phyloP scores from a whole-genome alignment of 2,888 invertebrate genomes.

The Dicyrtomina minuta region DNA sequence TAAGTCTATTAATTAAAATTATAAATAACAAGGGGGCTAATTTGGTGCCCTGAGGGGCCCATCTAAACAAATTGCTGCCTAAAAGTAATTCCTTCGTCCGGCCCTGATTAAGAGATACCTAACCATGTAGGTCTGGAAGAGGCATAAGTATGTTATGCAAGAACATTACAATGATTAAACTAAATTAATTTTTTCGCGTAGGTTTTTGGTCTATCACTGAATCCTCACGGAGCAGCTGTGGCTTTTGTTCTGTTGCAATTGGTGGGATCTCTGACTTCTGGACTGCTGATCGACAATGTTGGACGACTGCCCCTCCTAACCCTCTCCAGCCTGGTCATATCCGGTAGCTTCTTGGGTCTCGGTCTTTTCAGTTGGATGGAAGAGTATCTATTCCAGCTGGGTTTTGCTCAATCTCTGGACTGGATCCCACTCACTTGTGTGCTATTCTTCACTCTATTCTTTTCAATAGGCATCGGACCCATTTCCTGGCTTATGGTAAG shows the following conservation, averaged over 20 bases:
- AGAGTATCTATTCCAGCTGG: conserved; percentile 61
- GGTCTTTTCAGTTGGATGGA: conserved; percentile 77
- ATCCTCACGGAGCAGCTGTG: conserved; percentile 80
- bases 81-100: no score
- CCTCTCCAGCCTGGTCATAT: conserved; percentile 81
- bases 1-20: no score
- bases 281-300: conserved; percentile 78
- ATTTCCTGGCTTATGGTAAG: conserved; percentile 73
- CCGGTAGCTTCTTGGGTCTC: conserved; percentile 78
- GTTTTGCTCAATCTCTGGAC: conserved; percentile 58
- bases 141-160: no score
- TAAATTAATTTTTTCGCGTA: conserved; percentile 15
- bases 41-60: no score
- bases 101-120: no score
- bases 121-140: no score
- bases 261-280: conserved; percentile 78
- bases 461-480: conserved; percentile 83
- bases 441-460: conserved; percentile 79
- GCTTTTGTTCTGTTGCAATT: conserved; percentile 82
- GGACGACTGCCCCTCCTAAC: conserved; percentile 77
- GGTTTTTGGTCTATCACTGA: conserved; percentile 60
- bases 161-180: no score
- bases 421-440: conserved; percentile 83
- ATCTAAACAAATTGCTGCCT: no score
- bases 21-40: no score